Evolutionary conservation across 2,888 invertebrate genomes (phyloP).

Genomic region (Oligia latruncula): DNA sequence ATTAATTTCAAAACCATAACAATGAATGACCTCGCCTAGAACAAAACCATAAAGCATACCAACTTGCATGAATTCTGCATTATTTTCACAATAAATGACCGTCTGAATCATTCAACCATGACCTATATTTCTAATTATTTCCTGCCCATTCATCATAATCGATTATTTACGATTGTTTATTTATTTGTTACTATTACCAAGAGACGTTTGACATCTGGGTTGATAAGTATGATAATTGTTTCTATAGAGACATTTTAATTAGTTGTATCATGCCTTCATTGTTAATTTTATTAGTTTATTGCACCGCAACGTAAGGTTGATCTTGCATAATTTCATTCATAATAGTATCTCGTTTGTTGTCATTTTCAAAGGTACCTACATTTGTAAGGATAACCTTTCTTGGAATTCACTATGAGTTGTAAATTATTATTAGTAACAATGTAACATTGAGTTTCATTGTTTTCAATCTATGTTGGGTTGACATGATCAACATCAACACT

Average conservation of each 20-base stretch:
- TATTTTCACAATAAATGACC: slow-evolving; percentile 38
- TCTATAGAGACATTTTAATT: slow-evolving; percentile 31
- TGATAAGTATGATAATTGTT: slow-evolving; percentile 40
- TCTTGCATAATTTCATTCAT: slow-evolving; percentile 57
- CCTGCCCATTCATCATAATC: slow-evolving; percentile 49
- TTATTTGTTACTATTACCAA: slow-evolving; percentile 41
- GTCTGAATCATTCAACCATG: slow-evolving; percentile 57
- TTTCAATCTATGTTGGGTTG: slow-evolving; percentile 15
- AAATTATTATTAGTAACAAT: slow-evolving; percentile 33
- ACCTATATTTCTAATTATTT: slow-evolving; percentile 58
- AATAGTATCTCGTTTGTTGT: slow-evolving; percentile 8
- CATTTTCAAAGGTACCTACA: slow-evolving; percentile 5
- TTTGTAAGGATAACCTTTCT: slow-evolving; percentile 17
- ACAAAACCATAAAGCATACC: slow-evolving; percentile 11
- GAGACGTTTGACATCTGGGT: slow-evolving; percentile 40
- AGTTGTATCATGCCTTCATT: slow-evolving; percentile 11
- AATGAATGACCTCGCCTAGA: slow-evolving; percentile 23
- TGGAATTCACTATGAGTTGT: slow-evolving; percentile 26
- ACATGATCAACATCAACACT: slow-evolving; percentile 32
- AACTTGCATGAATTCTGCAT: slow-evolving; percentile 23
- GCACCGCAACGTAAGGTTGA: slow-evolving; percentile 24
- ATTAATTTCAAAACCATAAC: slow-evolving; percentile 36
- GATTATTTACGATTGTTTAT: slow-evolving; percentile 50
- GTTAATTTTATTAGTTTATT: slow-evolving; percentile 42
- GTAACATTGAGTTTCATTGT: slow-evolving; percentile 20